phyloP scores from a whole-genome alignment of 2,888 invertebrate species.

The Cephus sareptanus region DNA sequence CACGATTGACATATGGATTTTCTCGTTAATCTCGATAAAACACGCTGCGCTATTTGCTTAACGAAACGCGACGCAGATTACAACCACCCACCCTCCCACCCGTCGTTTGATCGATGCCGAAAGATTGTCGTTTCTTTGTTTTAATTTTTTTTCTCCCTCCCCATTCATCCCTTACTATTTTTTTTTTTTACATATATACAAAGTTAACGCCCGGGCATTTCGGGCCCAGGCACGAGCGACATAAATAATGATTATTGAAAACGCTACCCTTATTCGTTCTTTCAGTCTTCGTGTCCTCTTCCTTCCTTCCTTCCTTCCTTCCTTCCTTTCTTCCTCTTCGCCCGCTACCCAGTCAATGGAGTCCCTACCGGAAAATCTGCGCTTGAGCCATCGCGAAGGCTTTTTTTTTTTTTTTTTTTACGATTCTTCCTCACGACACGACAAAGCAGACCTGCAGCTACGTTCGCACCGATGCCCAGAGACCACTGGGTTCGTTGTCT shows the following conservation, averaged over 20 bases:
- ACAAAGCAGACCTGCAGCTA: not conserved
- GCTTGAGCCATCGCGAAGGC: not conserved
- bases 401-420: not conserved
- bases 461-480: not conserved
- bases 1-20: not conserved
- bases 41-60: not conserved
- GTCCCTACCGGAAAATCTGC: not conserved
- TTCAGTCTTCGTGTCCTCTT: not conserved
- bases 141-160: not conserved
- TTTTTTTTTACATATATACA: not conserved
- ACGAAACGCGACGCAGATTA: not conserved
- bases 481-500: rapidly evolving
- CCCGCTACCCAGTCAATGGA: too few relatives aligned
- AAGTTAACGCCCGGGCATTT: not conserved
- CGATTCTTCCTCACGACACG: not conserved
- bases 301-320: too few relatives aligned
- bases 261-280: not conserved
- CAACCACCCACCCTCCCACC: too few relatives aligned
- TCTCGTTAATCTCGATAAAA: not conserved
- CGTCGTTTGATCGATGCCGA: not conserved
- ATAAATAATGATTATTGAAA: not conserved
- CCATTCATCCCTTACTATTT: too few relatives aligned
- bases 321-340: too few relatives aligned
- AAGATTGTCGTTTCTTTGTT: not conserved
- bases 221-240: not conserved